A percentile compares a stretch with the other conserved stretches of the same genome.
phyloP scores from a whole-genome alignment of 2,797 vertebrate genomes.

The Aldrovandia affinis region DNA sequence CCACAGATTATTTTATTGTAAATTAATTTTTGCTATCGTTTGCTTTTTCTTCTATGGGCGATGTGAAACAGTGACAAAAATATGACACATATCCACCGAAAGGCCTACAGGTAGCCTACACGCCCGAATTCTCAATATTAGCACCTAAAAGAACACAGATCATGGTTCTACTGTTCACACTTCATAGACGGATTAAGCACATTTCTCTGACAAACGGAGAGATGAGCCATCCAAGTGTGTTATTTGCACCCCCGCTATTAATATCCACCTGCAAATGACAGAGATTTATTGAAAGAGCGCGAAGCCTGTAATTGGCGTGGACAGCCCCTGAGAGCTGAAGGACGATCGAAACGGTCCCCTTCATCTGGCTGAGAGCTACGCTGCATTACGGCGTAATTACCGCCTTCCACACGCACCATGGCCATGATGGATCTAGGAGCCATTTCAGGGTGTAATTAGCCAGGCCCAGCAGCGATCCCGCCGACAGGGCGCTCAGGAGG shows the following conservation, averaged over 20 bases:
- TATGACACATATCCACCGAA: no score
- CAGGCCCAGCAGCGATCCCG: background rate
- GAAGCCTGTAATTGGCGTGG: background rate
- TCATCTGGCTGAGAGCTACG: background rate
- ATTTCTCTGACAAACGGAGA: background rate
- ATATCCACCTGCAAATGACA: background rate
- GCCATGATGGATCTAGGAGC: slow-evolving; percentile 39
- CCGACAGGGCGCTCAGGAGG: no score
- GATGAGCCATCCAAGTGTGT: background rate
- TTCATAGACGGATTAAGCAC: background rate
- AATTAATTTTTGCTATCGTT: no score
- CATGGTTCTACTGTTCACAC: background rate
- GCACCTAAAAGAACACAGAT: no score
- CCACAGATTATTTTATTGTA: no score
- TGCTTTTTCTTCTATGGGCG: no score
- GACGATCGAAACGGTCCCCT: background rate
- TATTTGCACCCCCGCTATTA: slow-evolving; percentile 10
- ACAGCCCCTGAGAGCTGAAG: background rate
- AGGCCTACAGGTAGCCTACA: no score
- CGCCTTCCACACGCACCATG: slow-evolving; percentile 25
- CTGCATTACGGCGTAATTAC: slow-evolving; percentile 24
- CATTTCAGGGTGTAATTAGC: slow-evolving; percentile 38
- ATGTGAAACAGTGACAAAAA: no score
- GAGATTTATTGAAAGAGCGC: background rate
- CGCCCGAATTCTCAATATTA: no score